Base-by-base conservation (phyloP, 2,113 vertebrate species). In the Shinisaurus crocodilurus region DNA sequence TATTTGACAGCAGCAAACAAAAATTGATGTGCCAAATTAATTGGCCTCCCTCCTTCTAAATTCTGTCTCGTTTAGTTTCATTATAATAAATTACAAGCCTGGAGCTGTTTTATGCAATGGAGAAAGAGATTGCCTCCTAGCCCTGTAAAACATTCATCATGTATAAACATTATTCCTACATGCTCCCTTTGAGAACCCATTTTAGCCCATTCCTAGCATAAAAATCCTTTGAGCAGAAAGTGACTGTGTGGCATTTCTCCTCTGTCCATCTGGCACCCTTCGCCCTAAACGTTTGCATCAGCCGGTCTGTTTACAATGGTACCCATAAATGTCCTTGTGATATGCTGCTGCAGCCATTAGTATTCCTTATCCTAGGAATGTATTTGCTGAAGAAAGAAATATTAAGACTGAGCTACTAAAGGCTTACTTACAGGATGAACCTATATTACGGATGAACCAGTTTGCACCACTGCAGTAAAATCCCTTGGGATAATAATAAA, bases 1-100 rank as follows among this genome's bases (percentile, higher is more conserved):
- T 90, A 82, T 94, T 93, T 92, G 95, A 94, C 94, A 95, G 88
- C 27, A n/a, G 87, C 91, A 95, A 95, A 95, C 92, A 94, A 93
- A 95, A 96, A 94, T 25, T 95, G 95, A 95, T 32, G 0, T 95
- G 69, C 81, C 83, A 90, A 92, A 93, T 90, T 96, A 96, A 95
- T 93, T 95, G 94, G 50, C 85, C 87, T 94, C 77, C 76, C 88
- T 91, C 91, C 65, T 95, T 92, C 83, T 91, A 88, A 82, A 90
- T 91, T 88, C 81, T 70, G 90, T 40, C 85, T 94, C 77, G 88
- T 95, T 90, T 91, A 85, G 83, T 88, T 93, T 94, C 93, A 96
- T 96, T 95, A 95, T 82, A 95, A 90, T 93, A 91, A 91, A 95
- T 95, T 93, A 88, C 92, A 92, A 60, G 81, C 57, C 69, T 34